Base-by-base conservation (phyloP, 2,888 invertebrate genomes). In the Ditula angustiorana region DNA sequence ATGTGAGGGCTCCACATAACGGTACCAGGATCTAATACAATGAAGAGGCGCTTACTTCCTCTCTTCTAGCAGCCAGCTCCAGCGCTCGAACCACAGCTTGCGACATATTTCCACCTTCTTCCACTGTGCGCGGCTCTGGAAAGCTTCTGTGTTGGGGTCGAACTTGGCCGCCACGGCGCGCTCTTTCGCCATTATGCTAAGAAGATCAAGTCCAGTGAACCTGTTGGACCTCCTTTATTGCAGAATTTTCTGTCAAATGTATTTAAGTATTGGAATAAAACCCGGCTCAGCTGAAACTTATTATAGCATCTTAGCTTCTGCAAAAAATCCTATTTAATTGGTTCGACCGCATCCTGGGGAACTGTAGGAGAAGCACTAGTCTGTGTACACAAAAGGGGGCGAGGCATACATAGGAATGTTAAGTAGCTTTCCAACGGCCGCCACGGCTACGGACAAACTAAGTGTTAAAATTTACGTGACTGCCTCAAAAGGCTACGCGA, bases 61-160 rank as follows among this genome's bases (percentile, higher is more conserved):
- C 71, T 92, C 92, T 2, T 90, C 90, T 1, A 92, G 77, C 5
- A 92, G 76, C 92, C 92, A 92, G 69, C 82, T 83, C 92, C 92
- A 92, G 4, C 82, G 77, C n/a, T 88, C 86, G 46, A 76, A 74
- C 92, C 92, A 92, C 71, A 79, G 81, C 63, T 88, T 82, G 24
- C 81, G 79, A 71, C 92, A 92, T 56, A 81, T 87, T 4, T 90
- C 91, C n/a, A 76, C 78, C 70, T 92, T 92, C 70, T 84, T 82
- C 89, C 89, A 90, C 67, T 92, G 91, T 3, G 92, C 90, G 23
- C 92, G 78, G 86, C 89, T 87, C 70, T 92, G 91, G 65, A 92
- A 90, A 1, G 87, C 88, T 70, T 92, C 92, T 7, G 82, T 90
- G 72, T 88, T 92, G 1, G 88, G 85, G 61, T 92, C 92, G 65